Conservation (phyloP, 2,113 vertebrate genomes). For the Anser cygnoides region DNA sequence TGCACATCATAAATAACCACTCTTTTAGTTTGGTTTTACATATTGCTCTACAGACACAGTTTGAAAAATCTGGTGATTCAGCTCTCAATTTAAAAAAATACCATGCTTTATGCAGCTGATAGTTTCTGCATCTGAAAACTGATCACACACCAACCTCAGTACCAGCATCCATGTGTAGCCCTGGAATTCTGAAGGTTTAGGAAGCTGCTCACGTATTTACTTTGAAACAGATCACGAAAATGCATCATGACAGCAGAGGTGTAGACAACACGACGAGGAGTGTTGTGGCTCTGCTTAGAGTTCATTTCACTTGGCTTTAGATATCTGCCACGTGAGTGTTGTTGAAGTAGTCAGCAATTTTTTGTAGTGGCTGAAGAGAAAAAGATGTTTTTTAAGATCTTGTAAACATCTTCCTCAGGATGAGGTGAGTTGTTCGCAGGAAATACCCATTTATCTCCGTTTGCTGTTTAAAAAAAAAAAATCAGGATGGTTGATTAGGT, state of each 20-base stretch:
- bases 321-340: background rate
- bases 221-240: background rate
- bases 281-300: background rate
- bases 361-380: background rate
- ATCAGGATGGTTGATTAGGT: background rate
- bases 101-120: background rate
- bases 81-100: conserved; percentile 11
- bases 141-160: background rate
- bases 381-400: background rate
- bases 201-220: background rate
- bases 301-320: background rate
- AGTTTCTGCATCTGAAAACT: conserved; percentile 5
- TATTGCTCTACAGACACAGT: background rate
- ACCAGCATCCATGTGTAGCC: background rate
- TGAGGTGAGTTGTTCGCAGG: background rate
- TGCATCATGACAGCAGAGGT: background rate
- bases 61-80: conserved; percentile 46
- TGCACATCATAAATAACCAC: conserved; percentile 51
- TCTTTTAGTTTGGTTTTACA: conserved; percentile 34
- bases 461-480: background rate
- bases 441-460: background rate
- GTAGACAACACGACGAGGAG: background rate
- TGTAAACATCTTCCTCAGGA: background rate
- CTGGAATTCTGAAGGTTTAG: background rate
- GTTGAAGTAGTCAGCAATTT: background rate